Evolutionary conservation across 2,113 vertebrate species (phyloP), one percentile per base, ranked within the genome.

Genomic region (Gnathonemus longibarbis): DNA sequence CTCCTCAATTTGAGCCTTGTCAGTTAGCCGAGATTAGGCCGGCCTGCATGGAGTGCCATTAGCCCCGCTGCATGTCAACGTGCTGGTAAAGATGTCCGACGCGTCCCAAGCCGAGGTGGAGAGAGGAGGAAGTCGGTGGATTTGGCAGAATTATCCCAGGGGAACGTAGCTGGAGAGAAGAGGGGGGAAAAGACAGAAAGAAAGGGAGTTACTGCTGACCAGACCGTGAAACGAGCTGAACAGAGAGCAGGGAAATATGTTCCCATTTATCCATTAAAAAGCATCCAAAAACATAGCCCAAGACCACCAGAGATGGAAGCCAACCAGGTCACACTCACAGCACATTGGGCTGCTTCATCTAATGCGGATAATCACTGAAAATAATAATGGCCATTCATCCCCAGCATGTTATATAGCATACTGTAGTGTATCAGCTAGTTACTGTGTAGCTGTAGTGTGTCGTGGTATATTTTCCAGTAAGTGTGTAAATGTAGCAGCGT

Each of bases 1-100:
- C 98, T 99, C 98, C 98, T 99, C 98, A 98, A 99, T 99, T 99
- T 99, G 99, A 99, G 99, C 98, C 98, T 99, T 99, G 98, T 99
- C 98, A 99, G 98, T 99, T 99, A 99, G 98, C 97, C 95, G 96
- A 99, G 98, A 99, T 99, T 98, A 99, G 97, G 97, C 97, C 96
- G 97, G 97, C 96, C 97, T 97, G 97, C 97, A 97, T 96, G 93
- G 96, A 98, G 96, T 96, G 97, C 97, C 97, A 97, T 98, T 98
- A 98, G 97, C 96, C 98, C 98, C 97, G 98, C 97, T 98, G 98
- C 98, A 98, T 98, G 97, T 97, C 98, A 98, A 97, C 97, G 97
- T 96, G 96, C 97, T 96, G 95, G 96, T 95, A 96, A 97, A 96
- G 96, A 96, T 96, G 97, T 96, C 97, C 96, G 96, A 96, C 95